Base-by-base conservation (phyloP, 1,140 invertebrate genomes). In the Cataglyphis hispanica region DNA sequence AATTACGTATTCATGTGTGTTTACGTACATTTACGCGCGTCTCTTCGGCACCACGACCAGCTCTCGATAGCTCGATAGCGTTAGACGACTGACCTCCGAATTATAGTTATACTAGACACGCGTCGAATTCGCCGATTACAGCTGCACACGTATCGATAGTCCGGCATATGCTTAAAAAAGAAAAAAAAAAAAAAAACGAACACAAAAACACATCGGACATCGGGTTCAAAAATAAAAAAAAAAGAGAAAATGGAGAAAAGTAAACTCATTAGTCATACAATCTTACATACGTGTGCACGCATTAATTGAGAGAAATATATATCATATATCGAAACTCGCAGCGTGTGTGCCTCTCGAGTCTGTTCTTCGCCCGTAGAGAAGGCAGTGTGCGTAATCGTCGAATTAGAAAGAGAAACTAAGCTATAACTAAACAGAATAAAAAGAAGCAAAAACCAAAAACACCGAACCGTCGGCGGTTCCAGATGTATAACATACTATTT, bases 51-150 rank as follows among this genome's bases (percentile, higher is more conserved):
- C 92, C 93, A 94, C 89, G 88, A 92, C 90, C 91, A 91, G 86
- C 90, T 93, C 88, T 93, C 92, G 92, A 93, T 93, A 92, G 91
- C 92, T 93, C 92, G 93, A 94, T 94, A 94, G 93, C 92, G 91
- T 94, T 93, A 94, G 93, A 94, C 92, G 92, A 93, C 93, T 94
- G 93, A 94, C 89, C 90, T 93, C 93, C 93, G 93, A 94, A 94
- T 94, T 94, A 94, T 94, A 90, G 81, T 90, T 90, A 90, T 64
- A 89, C 70, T 90, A 89, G 88, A 76, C 67, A 84, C 67, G 56
- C 50, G 25, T 61, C 66, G 89, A 61, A 78, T 89, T 90, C 85
- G 87, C 88, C 89, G 89, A 91, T 93, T 86, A 50, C 46, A 86
- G 56, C 37, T 70, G 66, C 87, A 86, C 77, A 69, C 56, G 66